Percentiles rank a stretch among this genome's conserved stretches.
Conservation (phyloP, 2,888 invertebrate genomes). For the Margaritifera margaritifera region DNA sequence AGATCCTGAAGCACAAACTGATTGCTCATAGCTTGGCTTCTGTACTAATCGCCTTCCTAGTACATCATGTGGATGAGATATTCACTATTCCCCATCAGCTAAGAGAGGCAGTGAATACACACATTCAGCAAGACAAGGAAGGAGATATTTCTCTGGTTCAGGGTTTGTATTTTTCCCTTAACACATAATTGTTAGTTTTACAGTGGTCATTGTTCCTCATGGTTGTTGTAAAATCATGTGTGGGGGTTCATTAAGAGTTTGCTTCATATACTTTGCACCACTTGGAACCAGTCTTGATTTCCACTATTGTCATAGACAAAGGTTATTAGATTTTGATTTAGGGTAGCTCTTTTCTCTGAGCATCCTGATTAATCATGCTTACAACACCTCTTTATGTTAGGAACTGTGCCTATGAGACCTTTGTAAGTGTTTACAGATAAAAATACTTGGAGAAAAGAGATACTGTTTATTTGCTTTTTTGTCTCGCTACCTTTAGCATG, state of each 20-base stretch:
- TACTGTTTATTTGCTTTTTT: too few species aligned
- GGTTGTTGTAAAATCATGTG: not conserved
- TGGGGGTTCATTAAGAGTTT: not conserved
- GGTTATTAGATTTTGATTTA: too few species aligned
- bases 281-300: too few species aligned
- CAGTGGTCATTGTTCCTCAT: not conserved
- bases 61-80: conserved; percentile 59
- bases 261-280: too few species aligned
- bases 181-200: not conserved
- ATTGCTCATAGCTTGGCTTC: conserved; percentile 60
- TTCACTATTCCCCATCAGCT: conserved; percentile 61
- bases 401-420: too few species aligned
- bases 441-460: too few species aligned
- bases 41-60: conserved; percentile 63
- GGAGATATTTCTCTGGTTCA: conserved; percentile 39
- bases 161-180: conserved; percentile 17
- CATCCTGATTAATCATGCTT: too few species aligned
- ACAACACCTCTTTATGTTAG: too few species aligned
- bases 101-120: conserved; percentile 50
- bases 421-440: too few species aligned
- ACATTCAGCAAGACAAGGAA: conserved; percentile 35
- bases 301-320: too few species aligned
- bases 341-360: too few species aligned
- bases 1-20: conserved; percentile 62
- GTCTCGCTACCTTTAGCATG: too few species aligned